These are phyloP conservation scores for Caenorhabditis sp. DNA, from an alignment of 2,888 invertebrate genomes.

Conservation along the genomic window DNA sequence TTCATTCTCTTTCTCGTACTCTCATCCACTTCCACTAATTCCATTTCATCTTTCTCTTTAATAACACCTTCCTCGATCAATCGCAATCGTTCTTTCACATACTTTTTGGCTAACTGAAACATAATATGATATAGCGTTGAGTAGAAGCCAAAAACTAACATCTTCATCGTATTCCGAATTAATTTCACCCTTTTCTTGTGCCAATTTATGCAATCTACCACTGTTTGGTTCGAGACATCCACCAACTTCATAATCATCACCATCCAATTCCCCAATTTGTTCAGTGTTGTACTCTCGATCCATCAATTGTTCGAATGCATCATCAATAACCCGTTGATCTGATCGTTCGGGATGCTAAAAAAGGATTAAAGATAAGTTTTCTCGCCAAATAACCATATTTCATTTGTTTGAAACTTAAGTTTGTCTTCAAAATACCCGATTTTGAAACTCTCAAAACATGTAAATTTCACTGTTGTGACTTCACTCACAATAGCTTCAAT, in stretches of 20 bases:
- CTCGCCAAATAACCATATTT: too few species aligned
- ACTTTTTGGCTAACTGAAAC: slow-evolving; percentile 44
- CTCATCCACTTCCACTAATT: slow-evolving; percentile 55
- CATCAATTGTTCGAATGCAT: slow-evolving; percentile 50
- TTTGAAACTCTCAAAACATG: not conserved
- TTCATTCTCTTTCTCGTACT: slow-evolving; percentile 49
- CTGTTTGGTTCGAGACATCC: slow-evolving; percentile 80
- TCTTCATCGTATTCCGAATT: slow-evolving; percentile 53
- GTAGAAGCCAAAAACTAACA: slow-evolving; percentile 6
- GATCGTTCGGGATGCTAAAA: slow-evolving; percentile 7
- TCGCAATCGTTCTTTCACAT: slow-evolving; percentile 50
- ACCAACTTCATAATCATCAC: slow-evolving; percentile 72
- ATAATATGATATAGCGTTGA: not conserved
- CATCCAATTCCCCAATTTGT: slow-evolving; percentile 55
- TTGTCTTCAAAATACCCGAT: not conserved
- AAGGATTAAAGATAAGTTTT: too few species aligned
- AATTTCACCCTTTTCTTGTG: slow-evolving; percentile 80
- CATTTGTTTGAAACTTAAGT: not conserved
- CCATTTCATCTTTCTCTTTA: slow-evolving; percentile 49
- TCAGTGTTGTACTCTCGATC: slow-evolving; percentile 53
- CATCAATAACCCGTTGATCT: slow-evolving; percentile 47
- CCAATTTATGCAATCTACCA: slow-evolving; percentile 79
- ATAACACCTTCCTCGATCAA: slow-evolving; percentile 49
- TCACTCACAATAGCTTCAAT: slow-evolving; percentile 2
- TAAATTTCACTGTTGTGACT: too few species aligned